Base-by-base conservation (phyloP, 2,888 invertebrate genomes). In the Microctonus aethiopoides region DNA sequence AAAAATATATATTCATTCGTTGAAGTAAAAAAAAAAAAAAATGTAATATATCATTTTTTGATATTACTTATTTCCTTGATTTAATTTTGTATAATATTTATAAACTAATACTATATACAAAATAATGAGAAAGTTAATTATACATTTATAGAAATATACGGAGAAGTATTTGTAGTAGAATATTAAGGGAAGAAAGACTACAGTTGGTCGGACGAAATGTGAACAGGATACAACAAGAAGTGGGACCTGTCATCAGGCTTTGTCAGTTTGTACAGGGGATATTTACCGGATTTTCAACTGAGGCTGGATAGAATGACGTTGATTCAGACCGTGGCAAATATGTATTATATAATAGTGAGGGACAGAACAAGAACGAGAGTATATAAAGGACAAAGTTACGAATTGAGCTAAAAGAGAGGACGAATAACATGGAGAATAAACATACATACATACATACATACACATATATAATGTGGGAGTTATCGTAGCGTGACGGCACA, bases 401-500 rank as follows among this genome's bases (percentile, higher is more conserved):
- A 61, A 22, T 70, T 67, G 67, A 66, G 72, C 68, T 54, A n/a
- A n/a, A 7, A 46, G 46, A 46, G 46, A 20, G 16, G 46, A 20
- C 7, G 6, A 46, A 46, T 46, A 46, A 46, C 16, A 46, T 46
- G 46, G 70, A 67, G 65, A 68, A 67, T 60, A n/a, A n/a, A n/a
- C n/a, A n/a, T n/a, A n/a, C n/a, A n/a, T n/a, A n/a, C n/a, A n/a
- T n/a, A n/a, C n/a, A n/a, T n/a, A n/a, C n/a, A n/a, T n/a, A n/a
- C n/a, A n/a, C n/a, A n/a, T n/a, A n/a, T n/a, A n/a, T n/a, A n/a
- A n/a, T 66, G 71, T 70, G 68, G 75, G 76, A 78, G 80, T 81
- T 82, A 80, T 78, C 77, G 76, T 77, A 77, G 78, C 80, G 78
- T 80, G 80, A 80, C 78, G 77, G 75, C 77, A 80, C 82, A 80